phyloP scores from a whole-genome alignment of 2,888 invertebrate genomes.

The Trachelus tabidus region DNA sequence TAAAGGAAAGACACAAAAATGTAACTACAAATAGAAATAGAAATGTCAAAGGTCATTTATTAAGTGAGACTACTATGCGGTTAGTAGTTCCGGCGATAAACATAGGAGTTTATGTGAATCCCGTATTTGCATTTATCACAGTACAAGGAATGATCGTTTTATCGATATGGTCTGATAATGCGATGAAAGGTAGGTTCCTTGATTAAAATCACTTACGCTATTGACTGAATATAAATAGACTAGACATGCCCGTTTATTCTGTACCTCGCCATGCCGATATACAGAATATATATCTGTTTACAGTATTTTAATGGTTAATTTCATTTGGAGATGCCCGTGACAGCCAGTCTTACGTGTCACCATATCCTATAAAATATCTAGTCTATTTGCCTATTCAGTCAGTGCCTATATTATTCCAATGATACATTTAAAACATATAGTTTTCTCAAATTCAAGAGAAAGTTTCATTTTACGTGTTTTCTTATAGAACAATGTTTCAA shows the following conservation, averaged over 20 bases:
- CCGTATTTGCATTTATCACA: constrained; percentile 76
- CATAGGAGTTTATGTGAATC: constrained; percentile 82
- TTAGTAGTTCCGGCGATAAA: constrained; percentile 78
- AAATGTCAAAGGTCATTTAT: constrained; percentile 69
- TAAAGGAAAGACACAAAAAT: constrained; percentile 49
- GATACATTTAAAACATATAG: not conserved
- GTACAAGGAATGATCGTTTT: constrained; percentile 73
- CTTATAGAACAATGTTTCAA: constrained; percentile 47
- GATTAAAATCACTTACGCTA: not conserved
- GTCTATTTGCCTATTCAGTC: constrained; percentile 17
- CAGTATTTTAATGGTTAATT: no score
- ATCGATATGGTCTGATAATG: constrained; percentile 56
- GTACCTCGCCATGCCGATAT: no score
- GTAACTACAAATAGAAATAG: constrained; percentile 33
- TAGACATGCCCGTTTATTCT: no score
- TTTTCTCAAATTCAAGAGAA: constrained; percentile 67
- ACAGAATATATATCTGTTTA: no score
- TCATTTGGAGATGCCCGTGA: no score
- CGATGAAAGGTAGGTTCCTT: constrained; percentile 53
- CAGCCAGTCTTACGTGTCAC: no score
- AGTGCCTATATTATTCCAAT: not conserved
- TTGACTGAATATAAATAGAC: no score
- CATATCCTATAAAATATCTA: no score
- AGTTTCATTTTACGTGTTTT: constrained; percentile 67
- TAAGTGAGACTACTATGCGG: constrained; percentile 76